These are phyloP conservation scores for Talpa occidentalis DNA, from an alignment of 2,113 vertebrate genomes.

Conservation along the genomic window DNA sequence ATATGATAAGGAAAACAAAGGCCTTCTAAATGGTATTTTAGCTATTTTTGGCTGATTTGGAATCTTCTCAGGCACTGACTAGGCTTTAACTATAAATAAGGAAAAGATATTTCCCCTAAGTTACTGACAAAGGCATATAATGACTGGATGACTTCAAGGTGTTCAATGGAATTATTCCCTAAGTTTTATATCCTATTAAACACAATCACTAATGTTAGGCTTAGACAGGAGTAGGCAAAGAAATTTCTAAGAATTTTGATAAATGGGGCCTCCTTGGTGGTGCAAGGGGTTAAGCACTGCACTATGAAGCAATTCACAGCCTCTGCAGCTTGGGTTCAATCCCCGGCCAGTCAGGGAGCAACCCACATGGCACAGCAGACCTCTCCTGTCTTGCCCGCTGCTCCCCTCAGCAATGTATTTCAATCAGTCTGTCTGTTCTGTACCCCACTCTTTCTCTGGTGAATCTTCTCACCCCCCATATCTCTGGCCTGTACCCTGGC, in stretches of 20 bases:
- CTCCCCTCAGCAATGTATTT: too few species aligned
- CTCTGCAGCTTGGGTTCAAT: too few species aligned
- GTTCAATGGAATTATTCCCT: background rate
- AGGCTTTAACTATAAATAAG: background rate
- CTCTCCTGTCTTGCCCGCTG: too few species aligned
- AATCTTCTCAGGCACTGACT: background rate
- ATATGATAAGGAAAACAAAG: background rate
- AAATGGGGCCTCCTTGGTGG: too few species aligned
- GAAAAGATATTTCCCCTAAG: background rate
- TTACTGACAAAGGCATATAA: background rate
- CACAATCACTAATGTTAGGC: background rate
- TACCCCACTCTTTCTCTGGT: too few species aligned
- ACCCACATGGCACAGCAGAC: too few species aligned
- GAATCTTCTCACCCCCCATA: too few species aligned
- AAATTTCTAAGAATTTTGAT: background rate
- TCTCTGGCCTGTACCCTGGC: too few species aligned
- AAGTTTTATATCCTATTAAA: background rate
- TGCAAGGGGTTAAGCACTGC: too few species aligned
- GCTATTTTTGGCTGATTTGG: slow-evolving; percentile 7
- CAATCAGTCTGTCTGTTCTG: too few species aligned
- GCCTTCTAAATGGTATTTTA: background rate
- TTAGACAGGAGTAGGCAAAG: background rate
- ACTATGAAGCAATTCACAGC: too few species aligned
- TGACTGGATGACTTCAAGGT: background rate
- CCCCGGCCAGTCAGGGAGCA: too few species aligned